Conservation (phyloP, 2,888 invertebrate genomes). For the Cabera pusaria region DNA sequence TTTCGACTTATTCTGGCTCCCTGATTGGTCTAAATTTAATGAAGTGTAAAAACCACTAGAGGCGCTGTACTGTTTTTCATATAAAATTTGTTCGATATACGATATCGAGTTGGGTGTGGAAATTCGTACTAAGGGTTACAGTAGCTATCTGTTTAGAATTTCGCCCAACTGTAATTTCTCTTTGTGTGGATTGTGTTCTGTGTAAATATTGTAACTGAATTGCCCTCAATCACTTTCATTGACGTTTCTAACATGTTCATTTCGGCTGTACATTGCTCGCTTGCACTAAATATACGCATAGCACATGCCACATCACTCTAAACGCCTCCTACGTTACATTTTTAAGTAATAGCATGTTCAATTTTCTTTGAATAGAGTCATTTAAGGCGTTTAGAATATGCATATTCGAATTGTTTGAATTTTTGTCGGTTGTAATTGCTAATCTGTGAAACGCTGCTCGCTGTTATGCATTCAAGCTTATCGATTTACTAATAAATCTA, state of each 20-base stretch:
- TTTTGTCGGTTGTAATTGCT: constrained; percentile 6
- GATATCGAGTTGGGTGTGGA: too few relatives aligned
- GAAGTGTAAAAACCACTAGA: too few relatives aligned
- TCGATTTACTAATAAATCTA: too few relatives aligned
- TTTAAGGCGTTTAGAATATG: constrained; percentile 24
- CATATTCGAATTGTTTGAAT: constrained; percentile 24
- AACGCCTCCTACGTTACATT: constrained; percentile 45
- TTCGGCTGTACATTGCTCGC: constrained; percentile 56
- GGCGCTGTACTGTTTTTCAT: too few relatives aligned
- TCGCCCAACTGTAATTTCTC: constrained; percentile 1
- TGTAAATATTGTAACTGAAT: constrained; percentile 48
- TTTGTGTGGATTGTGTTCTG: constrained; percentile 69
- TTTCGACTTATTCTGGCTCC: too few relatives aligned
- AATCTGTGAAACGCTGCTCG: too few relatives aligned
- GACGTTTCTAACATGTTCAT: constrained; percentile 52
- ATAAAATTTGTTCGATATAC: too few relatives aligned
- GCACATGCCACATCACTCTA: constrained; percentile 68
- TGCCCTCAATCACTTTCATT: constrained; percentile 32
- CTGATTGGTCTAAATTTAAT: too few relatives aligned
- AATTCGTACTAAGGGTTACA: too few relatives aligned
- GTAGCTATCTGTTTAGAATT: constrained; percentile 2
- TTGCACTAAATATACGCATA: constrained; percentile 60
- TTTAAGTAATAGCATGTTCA: constrained; percentile 24
- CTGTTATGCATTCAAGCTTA: too few relatives aligned
- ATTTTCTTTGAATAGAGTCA: constrained; percentile 11